Base-by-base conservation (phyloP, 1,140 invertebrate genomes). In the Drosophila grimshawi region DNA sequence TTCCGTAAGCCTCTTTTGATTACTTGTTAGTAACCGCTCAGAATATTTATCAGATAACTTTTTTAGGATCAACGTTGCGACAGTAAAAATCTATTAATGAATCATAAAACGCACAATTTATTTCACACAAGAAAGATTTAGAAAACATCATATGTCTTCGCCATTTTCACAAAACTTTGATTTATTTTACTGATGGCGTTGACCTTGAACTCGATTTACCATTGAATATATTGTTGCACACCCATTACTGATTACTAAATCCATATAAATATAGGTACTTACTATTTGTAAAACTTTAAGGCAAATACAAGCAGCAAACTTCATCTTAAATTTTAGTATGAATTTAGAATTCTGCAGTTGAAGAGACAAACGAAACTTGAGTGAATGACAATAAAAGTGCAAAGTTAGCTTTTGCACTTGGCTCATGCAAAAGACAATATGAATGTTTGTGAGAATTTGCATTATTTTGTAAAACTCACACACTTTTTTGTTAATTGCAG, bases 21-120 rank as follows among this genome's bases (percentile, higher is more conserved):
- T 82, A 2, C 52, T 67, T 1, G 33, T 37, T 5, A 83, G 55
- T 4, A 88, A 66, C 33, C 82, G 37, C n/a, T 86, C 82, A 3
- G 82, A 88, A 46, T 88, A 73, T n/a, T 66, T 79, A 30, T 86
- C 82, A 3, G 83, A 71, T n/a, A 88, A 30, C 43, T 81, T 71
- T 43, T 86, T 86, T 1, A 88, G 43, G 8, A 88, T 88, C 2
- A 78, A 48, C 2, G 61, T 33, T 2, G 76, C 32, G 35, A 74
- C 64, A 32, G 71, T 79, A 5, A 61, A 70, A 32, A 86, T 61
- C 82, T 86, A n/a, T 45, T 5, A 39, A 63, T 19, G 19, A 19
- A 19, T 19, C 2, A 19, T 19, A 19, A 19, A 19, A 19, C 19
- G 19, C 19, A 19, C 19, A 19, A 19, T 19, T 19, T 19, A 19